Evolutionary conservation across 2,797 vertebrate genomes (phyloP), one percentile per base, ranked within the genome.

Genomic region (Discoglossus pictus): DNA sequence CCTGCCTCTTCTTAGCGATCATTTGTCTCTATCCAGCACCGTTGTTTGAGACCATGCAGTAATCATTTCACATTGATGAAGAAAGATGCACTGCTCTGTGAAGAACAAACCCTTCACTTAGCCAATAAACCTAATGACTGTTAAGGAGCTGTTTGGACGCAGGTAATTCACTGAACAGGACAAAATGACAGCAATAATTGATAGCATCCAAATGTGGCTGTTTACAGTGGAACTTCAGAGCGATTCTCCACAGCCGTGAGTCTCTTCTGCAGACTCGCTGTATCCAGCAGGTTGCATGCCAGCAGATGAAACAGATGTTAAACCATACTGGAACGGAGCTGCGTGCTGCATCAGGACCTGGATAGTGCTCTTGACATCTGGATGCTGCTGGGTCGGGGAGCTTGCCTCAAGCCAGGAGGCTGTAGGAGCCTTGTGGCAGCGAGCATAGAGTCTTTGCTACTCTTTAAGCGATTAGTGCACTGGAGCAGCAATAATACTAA

Each of bases 241-340:
- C 31, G n/a, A 2, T 1, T 2, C n/a, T 58, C 13, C 3, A 0
- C 48, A 51, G 73, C 48, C 72, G 67, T 67, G 10, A 1, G 68
- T 58, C 47, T 11, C 61, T 0, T 18, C 4, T 13, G 67, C 72
- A 2, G 63, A 43, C 73, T 50, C 75, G 15, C 68, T 2, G 13
- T 61, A 65, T 76, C 77, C 78, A 75, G 84, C 86, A 84, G 85
- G 81, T 88, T 95, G 92, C 82, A 76, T 47, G 93, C 87, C 94
- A 93, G 93, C 92, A 95, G 94, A 93, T 87, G 89, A 93, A 92
- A 90, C 95, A 97, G 94, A 96, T 98, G 97, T 96, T 92, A 74
- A 81, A 83, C 90, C 94, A 95, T 93, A 93, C 94, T 93, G 96
- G 87, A 93, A 90, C 82, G 90, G 90, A 86, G 87, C 85, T 74